phyloP scores from a whole-genome alignment of 2,797 vertebrate genomes.

The Catharus ustulatus region DNA sequence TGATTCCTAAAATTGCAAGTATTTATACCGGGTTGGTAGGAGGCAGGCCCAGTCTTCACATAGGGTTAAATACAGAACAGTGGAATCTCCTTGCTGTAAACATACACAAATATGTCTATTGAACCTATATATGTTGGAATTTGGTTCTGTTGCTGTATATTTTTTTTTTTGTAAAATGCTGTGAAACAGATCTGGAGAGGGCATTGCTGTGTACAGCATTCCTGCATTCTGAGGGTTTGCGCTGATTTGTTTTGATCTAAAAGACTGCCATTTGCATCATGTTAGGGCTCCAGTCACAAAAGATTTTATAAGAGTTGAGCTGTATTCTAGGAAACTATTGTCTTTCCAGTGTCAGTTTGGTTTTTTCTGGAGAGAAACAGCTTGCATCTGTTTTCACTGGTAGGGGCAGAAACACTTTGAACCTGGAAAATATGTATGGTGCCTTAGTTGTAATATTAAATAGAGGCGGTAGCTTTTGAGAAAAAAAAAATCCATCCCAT shows the following conservation, averaged over 20 bases:
- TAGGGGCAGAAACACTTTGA: not conserved
- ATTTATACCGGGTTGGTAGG: conserved; percentile 37
- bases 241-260: conserved; percentile 66
- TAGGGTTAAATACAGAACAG: conserved; percentile 16
- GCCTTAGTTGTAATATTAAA: not conserved
- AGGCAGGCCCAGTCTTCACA: conserved; percentile 27
- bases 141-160: conserved; percentile 28
- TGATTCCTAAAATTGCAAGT: conserved; percentile 38
- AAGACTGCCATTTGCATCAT: conserved; percentile 52
- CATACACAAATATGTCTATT: conserved; percentile 6
- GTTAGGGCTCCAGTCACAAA: conserved; percentile 30
- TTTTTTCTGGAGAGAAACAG: conserved; percentile 15
- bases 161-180: conserved; percentile 31
- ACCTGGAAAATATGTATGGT: not conserved
- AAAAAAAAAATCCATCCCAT: not conserved
- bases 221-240: conserved; percentile 24
- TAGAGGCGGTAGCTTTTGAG: not conserved
- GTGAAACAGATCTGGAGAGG: conserved; percentile 37
- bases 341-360: not conserved
- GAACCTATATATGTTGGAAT: conserved; percentile 38
- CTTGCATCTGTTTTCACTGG: not conserved
- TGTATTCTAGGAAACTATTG: conserved; percentile 26
- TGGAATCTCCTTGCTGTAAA: conserved; percentile 24
- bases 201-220: conserved; percentile 23
- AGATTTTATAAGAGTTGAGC: conserved; percentile 8